Evolutionary conservation across 2,888 invertebrate genomes (phyloP), one percentile per base, ranked within the genome.

Genomic region (Neoascia interrupta): DNA sequence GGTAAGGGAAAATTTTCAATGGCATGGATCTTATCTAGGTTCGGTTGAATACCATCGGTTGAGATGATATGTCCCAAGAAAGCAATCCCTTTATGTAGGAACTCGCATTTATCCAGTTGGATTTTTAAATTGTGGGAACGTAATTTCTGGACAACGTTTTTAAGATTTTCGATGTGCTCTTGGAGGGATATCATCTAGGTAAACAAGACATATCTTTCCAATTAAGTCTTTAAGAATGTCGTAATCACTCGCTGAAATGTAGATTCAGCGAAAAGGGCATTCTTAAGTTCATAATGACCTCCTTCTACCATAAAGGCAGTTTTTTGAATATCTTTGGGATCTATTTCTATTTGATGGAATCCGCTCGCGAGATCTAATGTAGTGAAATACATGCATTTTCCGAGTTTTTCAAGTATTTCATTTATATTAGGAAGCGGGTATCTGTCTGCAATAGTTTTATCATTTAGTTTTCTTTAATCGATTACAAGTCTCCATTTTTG

Each of bases 371-470:
- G 70, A 34, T 31, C 36, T 72, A 53, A 76, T 58, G 82, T 83
- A 2, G 84, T 69, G 53, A 87, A 88, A 75, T 87, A 87, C 72
- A 84, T 81, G 3, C 83, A 80, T 61, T 84, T 83, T 10, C 86
- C 85, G 61, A 87, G 58, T 81, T 86, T 84, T 60, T 86, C 86
- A 11, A 87, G 63, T 34, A 87, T 85, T 37, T 86, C 43, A 1
- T 5, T 23, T 0, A 37, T 53, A n/a, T 53, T 53, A 2, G 23
- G 53, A 2, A 53, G 10, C 2, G 53, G 53, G 11, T 16, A 53
- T 37, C 26, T 34, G 5, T 49, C 49, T 3, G 5, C 31, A 3
- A 49, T 19, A 2, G 15, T 23, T 2, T 53, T 37, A 1, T 53
- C 15, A 5, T 53, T 21, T 11, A 51, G 1, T 36, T 51, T 51